Percentiles rank a stretch among this genome's conserved stretches.
These are phyloP conservation scores for Galaxea fascicularis DNA, from an alignment of 92 coral and sea anemone genomes.

Conservation along the genomic window DNA sequence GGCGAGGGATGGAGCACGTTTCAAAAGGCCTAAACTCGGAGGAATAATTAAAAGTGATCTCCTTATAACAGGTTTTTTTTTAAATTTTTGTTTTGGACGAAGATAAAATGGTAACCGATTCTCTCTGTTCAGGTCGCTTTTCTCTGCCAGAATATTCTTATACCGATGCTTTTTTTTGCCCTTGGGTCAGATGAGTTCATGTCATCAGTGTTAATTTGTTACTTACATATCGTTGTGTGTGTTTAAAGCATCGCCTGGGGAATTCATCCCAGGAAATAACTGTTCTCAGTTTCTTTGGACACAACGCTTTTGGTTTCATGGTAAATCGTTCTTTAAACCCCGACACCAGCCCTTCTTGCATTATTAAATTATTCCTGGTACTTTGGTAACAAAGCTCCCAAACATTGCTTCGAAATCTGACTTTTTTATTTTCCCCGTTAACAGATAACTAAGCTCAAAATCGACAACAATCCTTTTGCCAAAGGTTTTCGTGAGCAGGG, in stretches of 20 bases:
- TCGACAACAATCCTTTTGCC: conserved; percentile 98
- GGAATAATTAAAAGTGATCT: conserved; percentile 4
- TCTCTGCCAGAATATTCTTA: not conserved
- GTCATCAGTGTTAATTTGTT: not conserved
- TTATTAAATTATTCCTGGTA: conserved; percentile 52
- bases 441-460: conserved; percentile 96
- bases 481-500: conserved; percentile 98
- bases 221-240: not conserved
- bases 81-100: not conserved
- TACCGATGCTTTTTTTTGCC: not conserved
- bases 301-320: not conserved
- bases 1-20: not conserved
- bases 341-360: conserved; percentile 9
- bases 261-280: conserved; percentile 7
- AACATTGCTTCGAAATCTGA: not conserved
- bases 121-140: too few relatives aligned
- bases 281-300: conserved; percentile 30
- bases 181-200: not conserved
- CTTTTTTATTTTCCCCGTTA: not conserved
- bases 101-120: not conserved
- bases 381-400: conserved; percentile 5
- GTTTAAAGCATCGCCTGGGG: not conserved
- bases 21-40: not conserved
- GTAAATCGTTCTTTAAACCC: conserved; percentile 10
- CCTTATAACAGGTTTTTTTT: not conserved